Evolutionary conservation across 2,113 vertebrate genomes (phyloP).

Genomic region (Ailuropoda melanoleuca): DNA sequence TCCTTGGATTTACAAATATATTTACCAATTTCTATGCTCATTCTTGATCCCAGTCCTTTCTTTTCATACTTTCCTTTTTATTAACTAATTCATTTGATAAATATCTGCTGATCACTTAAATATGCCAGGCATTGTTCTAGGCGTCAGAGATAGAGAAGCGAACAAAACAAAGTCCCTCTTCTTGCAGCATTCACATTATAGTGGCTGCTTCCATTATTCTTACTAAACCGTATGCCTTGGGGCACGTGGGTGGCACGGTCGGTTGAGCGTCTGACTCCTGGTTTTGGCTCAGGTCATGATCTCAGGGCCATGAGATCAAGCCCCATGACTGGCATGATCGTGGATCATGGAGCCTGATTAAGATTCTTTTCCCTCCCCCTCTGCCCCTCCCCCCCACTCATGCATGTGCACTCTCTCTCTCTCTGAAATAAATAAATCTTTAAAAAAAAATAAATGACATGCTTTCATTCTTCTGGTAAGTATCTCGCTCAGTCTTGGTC

Average conservation of each 20-base stretch:
- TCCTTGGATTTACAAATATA: neutral
- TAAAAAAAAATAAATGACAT: neutral
- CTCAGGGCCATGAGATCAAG: neutral
- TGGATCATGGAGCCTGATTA: neutral
- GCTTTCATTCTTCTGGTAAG: neutral
- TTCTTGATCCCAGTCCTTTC: neutral
- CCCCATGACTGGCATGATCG: too few species aligned
- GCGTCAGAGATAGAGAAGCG: neutral
- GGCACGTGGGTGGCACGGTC: neutral
- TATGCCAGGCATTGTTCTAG: neutral
- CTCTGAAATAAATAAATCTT: neutral
- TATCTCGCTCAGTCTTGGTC: neutral
- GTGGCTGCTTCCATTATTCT: neutral
- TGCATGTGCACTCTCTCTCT: neutral
- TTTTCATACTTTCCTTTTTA: neutral
- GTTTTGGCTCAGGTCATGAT: neutral
- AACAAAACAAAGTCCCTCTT: neutral
- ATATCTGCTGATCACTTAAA: neutral
- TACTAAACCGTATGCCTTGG: neutral
- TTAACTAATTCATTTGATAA: neutral
- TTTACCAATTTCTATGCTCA: neutral
- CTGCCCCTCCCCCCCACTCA: neutral
- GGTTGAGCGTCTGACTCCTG: neutral
- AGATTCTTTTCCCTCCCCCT: neutral
- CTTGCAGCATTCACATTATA: rapidly evolving